A percentile compares a stretch with the other conserved stretches of the same genome.
Conservation (phyloP, 1,140 invertebrate genomes). For the Pseudomyrmex dendroicus region DNA sequence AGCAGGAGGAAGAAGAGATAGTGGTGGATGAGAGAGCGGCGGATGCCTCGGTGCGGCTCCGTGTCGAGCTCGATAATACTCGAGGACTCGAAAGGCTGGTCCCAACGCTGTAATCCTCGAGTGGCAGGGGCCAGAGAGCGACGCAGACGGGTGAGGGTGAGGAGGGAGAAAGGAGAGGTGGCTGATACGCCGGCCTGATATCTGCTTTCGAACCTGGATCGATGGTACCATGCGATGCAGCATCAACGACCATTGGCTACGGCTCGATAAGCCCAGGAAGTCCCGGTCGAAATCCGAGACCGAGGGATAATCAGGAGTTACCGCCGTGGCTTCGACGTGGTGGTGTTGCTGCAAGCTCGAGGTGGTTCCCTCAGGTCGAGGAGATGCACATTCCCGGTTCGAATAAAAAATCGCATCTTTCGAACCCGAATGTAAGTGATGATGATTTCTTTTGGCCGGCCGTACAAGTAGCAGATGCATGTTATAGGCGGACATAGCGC, state of each 20-base stretch:
- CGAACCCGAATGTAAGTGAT: neutral
- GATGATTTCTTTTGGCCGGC: neutral
- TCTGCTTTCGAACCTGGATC: constrained; percentile 76
- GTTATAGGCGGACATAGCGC: constrained; percentile 23
- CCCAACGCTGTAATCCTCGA: constrained; percentile 66
- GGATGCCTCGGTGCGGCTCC: constrained; percentile 72
- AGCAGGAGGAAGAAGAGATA: constrained; percentile 23
- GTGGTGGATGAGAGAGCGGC: constrained; percentile 64
- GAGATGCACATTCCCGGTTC: neutral
- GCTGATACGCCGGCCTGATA: constrained; percentile 71
- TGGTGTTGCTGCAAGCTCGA: constrained; percentile 9
- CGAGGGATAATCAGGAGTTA: constrained; percentile 62
- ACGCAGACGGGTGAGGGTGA: neutral
- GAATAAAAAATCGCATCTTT: neutral
- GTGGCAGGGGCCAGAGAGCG: constrained; percentile 49
- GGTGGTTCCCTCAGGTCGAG: constrained; percentile 8
- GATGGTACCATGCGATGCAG: constrained; percentile 66
- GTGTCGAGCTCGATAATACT: constrained; percentile 78
- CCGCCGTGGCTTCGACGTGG: constrained; percentile 46
- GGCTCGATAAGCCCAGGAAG: constrained; percentile 65
- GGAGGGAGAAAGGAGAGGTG: constrained; percentile 5
- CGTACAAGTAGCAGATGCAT: constrained; percentile 20
- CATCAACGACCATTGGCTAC: constrained; percentile 66
- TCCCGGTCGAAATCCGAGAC: constrained; percentile 60
- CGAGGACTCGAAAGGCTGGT: constrained; percentile 76